These are phyloP conservation scores for Drosophila tripunctata DNA, from an alignment of 2,888 invertebrate genomes.

Conservation along the genomic window DNA sequence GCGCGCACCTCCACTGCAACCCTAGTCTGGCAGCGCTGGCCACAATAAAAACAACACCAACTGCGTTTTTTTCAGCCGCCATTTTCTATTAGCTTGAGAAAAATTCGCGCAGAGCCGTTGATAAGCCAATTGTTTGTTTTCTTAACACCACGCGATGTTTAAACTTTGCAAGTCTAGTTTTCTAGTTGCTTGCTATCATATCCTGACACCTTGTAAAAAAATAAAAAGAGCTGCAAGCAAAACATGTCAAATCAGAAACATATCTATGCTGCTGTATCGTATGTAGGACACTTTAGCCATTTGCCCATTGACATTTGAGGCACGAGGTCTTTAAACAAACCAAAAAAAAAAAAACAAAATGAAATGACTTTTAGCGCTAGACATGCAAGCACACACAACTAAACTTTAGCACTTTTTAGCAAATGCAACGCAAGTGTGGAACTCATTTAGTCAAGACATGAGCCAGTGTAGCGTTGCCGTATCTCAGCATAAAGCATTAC, in stretches of 20 bases:
- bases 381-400: constrained; percentile 44
- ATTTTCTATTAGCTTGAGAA: constrained; percentile 33
- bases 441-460: neutral
- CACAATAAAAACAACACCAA: neutral
- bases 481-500: neutral
- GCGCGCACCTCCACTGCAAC: neutral
- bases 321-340: constrained; percentile 47
- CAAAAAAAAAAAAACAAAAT: constrained; percentile 55
- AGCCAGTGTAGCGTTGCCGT: neutral
- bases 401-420: too few species aligned
- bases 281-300: constrained; percentile 38
- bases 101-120: constrained; percentile 17
- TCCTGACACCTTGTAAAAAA: constrained; percentile 46
- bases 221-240: constrained; percentile 41
- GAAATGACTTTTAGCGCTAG: constrained; percentile 40
- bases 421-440: too few species aligned
- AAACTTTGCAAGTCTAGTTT: constrained; percentile 23
- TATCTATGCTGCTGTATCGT: neutral
- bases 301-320: constrained; percentile 38
- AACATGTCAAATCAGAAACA: constrained; percentile 35
- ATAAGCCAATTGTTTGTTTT: constrained; percentile 61
- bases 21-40: too few species aligned
- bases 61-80: neutral
- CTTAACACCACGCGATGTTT: constrained; percentile 48
- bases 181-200: constrained; percentile 10